Conservation (phyloP, 2,797 vertebrate genomes). For the Dermochelys coriacea region DNA sequence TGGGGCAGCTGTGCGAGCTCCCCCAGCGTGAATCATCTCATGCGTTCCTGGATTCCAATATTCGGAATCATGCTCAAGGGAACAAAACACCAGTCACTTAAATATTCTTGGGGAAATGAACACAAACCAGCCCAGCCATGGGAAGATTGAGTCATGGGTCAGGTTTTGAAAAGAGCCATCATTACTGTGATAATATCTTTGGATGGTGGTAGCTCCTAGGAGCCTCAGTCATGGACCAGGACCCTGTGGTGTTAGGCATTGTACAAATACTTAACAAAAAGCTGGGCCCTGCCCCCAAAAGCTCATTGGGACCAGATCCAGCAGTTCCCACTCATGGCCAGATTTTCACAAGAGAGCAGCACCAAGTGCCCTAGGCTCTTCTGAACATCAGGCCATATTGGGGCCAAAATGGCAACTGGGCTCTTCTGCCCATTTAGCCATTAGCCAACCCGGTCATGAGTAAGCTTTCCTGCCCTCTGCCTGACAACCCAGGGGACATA, state of each 20-base stretch:
- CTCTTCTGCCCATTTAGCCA: neutral
- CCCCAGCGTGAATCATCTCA: neutral
- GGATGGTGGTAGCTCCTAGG: neutral
- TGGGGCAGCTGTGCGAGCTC: neutral
- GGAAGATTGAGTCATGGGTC: neutral
- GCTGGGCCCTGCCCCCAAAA: neutral
- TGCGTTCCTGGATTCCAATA: neutral
- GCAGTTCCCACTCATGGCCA: neutral
- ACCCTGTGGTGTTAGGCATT: neutral
- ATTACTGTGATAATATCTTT: neutral
- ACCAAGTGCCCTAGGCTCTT: neutral
- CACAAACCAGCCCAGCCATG: neutral
- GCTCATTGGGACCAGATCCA: neutral
- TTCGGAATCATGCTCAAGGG: neutral
- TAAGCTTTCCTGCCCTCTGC: neutral
- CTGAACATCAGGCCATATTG: neutral
- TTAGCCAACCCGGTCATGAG: neutral
- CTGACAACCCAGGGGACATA: neutral
- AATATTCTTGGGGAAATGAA: neutral
- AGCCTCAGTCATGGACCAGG: neutral
- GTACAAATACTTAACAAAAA: neutral
- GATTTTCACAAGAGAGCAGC: neutral
- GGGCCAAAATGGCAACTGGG: neutral
- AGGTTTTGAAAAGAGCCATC: neutral
- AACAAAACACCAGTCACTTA: neutral